Percentiles rank a stretch among this genome's conserved stretches.
Conservation (phyloP, 1,140 invertebrate genomes). For the Drosophila sproati region DNA sequence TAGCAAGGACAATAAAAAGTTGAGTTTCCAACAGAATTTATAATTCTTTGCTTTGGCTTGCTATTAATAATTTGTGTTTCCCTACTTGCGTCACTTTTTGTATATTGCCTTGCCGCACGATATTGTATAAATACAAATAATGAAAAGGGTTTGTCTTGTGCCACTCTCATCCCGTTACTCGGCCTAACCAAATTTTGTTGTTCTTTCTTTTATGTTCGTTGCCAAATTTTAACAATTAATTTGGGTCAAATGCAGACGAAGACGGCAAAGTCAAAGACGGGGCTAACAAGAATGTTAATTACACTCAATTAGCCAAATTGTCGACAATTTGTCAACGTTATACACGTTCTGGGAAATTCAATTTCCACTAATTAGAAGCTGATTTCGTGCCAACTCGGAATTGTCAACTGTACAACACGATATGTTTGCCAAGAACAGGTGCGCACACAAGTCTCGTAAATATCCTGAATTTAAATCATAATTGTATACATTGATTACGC, state of each 20-base stretch:
- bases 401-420: neutral
- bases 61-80: constrained; percentile 26
- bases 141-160: constrained; percentile 69
- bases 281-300: constrained; percentile 63
- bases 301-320: constrained; percentile 80
- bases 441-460: neutral
- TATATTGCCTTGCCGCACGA: constrained; percentile 35
- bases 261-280: constrained; percentile 9
- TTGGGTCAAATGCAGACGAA: constrained; percentile 51
- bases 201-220: constrained; percentile 43
- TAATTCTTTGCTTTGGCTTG: constrained; percentile 19
- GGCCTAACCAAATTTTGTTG: neutral
- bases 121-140: constrained; percentile 58
- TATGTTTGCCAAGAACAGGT: neutral
- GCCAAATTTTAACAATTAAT: constrained; percentile 70
- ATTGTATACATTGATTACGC: constrained; percentile 40
- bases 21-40: neutral
- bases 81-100: constrained; percentile 42
- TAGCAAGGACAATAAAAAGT: too few species aligned
- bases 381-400: constrained; percentile 12
- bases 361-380: constrained; percentile 47
- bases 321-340: constrained; percentile 54
- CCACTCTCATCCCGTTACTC: neutral
- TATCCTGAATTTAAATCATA: constrained; percentile 9
- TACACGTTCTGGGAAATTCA: constrained; percentile 23